Base-by-base conservation (phyloP, 53 echinoderm and acorn worm genomes). In the Astropecten irregularis region DNA sequence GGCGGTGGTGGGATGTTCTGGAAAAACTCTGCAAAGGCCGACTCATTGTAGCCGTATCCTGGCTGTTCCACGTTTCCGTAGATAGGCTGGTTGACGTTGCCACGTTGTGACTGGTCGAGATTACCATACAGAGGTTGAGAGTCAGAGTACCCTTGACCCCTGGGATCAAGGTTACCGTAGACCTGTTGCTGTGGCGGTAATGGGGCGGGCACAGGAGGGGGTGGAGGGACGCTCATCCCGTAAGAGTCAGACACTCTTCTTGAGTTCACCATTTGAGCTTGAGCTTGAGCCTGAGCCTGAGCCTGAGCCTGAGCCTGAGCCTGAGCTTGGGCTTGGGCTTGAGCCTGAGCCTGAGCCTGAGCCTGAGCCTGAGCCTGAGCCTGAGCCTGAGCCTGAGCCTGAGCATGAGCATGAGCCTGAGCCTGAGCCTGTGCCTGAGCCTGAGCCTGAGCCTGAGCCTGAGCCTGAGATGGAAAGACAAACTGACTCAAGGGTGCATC, bases 1-100 rank as follows among this genome's bases (percentile, higher is more conserved):
- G 91, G 91, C 32, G 87, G 91, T 5, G 87, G 91, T 39, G 91
- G 91, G 28, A 89, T 85, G 60, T 79, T 79, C 79, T 32, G 23
- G 38, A 39, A 62, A 4, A 79, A 60, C 3, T 57, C 76, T 1
- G 39, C 58, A 28, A 39, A 57, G 10, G 56, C 44, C 0, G 29
- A 64, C 34, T 37, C 64, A 18, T 42, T 42, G 42, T 42, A 42
- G 11, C 6, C 42, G 42, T 30, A 36, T 14, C 64, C 40, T 20
- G 49, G 83, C 20, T 66, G 55, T 6, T 66, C 50, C n/a, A 53
- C 66, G 53, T 67, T 82, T n/a, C 53, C 34, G 35, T 82, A 82
- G 27, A 66, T 15, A 19, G 52, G 83, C 32, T 82, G 82, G 53
- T 20, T 33, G 21, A 3, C 34, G 2, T 32, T 32, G 46, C 51